These are phyloP conservation scores for Trichonephila inaurata DNA, from an alignment of 1,140 invertebrate species.

Conservation along the genomic window DNA sequence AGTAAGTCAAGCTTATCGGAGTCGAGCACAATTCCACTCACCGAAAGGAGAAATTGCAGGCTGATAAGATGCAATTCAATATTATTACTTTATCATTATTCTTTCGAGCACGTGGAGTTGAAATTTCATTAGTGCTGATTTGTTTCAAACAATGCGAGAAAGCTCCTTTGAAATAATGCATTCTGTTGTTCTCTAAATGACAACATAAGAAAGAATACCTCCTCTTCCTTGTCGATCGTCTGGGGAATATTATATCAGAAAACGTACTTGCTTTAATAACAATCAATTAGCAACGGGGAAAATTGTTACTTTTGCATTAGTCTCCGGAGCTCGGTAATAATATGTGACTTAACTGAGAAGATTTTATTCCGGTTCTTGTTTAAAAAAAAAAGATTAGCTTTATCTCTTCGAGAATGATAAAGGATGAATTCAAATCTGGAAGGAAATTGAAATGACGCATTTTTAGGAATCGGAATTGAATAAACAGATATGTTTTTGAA, in stretches of 20 bases:
- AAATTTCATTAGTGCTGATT: slow-evolving; percentile 54
- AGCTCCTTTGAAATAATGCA: not conserved
- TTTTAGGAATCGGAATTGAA: not conserved
- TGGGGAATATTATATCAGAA: not conserved
- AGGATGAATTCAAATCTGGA: no score
- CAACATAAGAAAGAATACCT: slow-evolving; percentile 66
- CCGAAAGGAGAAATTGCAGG: not conserved
- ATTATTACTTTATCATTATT: slow-evolving; percentile 47
- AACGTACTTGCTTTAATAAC: slow-evolving; percentile 36
- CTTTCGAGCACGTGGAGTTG: slow-evolving; percentile 42
- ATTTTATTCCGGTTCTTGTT: not conserved
- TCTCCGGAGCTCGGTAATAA: not conserved
- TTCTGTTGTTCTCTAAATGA: slow-evolving; percentile 60
- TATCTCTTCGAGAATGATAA: not conserved
- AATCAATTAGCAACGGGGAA: slow-evolving; percentile 32
- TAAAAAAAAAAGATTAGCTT: not conserved
- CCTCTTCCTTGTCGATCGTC: slow-evolving; percentile 51
- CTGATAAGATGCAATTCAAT: slow-evolving; percentile 20
- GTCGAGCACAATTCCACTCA: not conserved
- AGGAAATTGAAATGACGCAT: not conserved
- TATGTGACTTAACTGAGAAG: not conserved
- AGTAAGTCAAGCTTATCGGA: not conserved
- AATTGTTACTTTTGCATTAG: not conserved
- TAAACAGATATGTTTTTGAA: not conserved
- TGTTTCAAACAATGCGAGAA: slow-evolving; percentile 37